Base-by-base conservation (phyloP, 2,113 vertebrate species). In the Boulengeromyrus knoepffleri region DNA sequence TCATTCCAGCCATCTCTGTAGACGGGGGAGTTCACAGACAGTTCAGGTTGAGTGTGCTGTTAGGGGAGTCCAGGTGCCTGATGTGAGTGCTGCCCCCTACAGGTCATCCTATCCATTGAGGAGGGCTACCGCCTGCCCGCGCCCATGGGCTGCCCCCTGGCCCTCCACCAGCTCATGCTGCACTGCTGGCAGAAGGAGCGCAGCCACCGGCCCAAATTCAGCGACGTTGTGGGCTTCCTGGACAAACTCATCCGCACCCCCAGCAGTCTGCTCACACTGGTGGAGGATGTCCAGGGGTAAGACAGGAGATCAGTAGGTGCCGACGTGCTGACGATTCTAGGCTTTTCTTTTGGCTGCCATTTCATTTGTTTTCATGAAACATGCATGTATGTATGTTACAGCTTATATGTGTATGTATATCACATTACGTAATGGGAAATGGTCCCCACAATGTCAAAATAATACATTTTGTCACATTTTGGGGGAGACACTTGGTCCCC, bases 121-220 rank as follows among this genome's bases (percentile, higher is more conserved):
- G 98, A 99, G 94, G 98, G 98, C 86, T 99, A 99, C 93, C 96
- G 98, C 91, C 97, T 99, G 66, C 98, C 98, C 3, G 97, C 98
- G 80, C 98, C 98, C 2, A 98, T 99, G 98, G 98, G 98, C 90
- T 99, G 98, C 92, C 97, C 98, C 10, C 96, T 97, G 47, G 97
- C 97, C 42, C 96, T 99, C 85, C 98, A 99, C 93, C 98, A 99
- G 0, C 95, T 99, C 53, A 99, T 99, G 98, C 96, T 99, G 90
- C 98, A 98, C 92, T 98, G 98, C 93, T 99, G 98, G 98, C 98
- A 99, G 94, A 99, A 98, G 93, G 98, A 99, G 93, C 97, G 98
- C 94, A 98, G 94, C 93, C 98, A 97, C 93, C 97, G 98, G 90
- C 98, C 98, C 45, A 99, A 97, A 93, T 99, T 99, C 92, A 96